Evolutionary conservation across 1,140 invertebrate species (phyloP).

Genomic region (Drosophila leontia): DNA sequence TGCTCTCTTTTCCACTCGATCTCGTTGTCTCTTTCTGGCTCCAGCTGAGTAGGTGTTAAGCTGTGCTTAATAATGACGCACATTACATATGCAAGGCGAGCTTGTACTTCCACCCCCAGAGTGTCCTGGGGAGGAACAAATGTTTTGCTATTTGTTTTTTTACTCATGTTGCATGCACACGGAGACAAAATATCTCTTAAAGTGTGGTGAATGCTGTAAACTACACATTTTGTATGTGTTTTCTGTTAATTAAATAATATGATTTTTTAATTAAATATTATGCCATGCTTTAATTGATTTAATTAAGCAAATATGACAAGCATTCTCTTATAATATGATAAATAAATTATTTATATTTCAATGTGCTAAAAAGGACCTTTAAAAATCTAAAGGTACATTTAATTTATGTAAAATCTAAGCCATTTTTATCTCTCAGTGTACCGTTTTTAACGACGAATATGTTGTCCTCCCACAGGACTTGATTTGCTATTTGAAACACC

Average conservation of each 20-base stretch:
- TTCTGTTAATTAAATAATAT: neutral
- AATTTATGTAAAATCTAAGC: too few relatives aligned
- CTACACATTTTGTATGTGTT: neutral
- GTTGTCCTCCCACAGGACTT: constrained; percentile 60
- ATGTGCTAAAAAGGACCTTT: too few relatives aligned
- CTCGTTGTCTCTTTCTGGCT: constrained; percentile 1
- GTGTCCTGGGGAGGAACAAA: constrained; percentile 45
- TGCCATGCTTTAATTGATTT: too few relatives aligned
- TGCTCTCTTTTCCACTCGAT: neutral
- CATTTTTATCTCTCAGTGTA: neutral
- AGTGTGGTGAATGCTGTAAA: too few relatives aligned
- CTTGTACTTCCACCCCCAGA: constrained; percentile 19
- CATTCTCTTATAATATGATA: too few relatives aligned
- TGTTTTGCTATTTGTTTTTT: constrained; percentile 67
- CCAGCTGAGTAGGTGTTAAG: constrained; percentile 51
- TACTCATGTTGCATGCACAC: constrained; percentile 18
- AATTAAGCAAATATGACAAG: too few relatives aligned
- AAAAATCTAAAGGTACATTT: too few relatives aligned
- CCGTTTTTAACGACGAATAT: constrained; percentile 40
- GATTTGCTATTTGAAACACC: constrained; percentile 64
- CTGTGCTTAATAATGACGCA: constrained; percentile 70
- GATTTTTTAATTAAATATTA: too few relatives aligned
- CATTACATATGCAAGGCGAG: constrained; percentile 73
- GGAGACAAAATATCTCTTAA: neutral
- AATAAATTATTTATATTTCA: too few relatives aligned